Evolutionary conservation across 2,888 invertebrate genomes (phyloP).

Genomic region (Celastrina argiolus): DNA sequence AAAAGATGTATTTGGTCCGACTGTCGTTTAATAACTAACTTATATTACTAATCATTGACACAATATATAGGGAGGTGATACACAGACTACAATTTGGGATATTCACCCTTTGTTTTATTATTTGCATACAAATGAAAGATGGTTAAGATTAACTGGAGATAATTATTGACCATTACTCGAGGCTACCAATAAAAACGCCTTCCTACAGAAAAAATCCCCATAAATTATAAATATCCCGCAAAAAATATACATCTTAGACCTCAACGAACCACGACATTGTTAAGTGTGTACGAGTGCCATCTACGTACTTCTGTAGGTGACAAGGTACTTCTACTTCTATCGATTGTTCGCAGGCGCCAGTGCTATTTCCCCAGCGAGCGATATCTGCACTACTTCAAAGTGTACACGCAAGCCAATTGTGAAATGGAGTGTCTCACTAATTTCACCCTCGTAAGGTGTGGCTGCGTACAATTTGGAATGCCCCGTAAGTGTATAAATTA

Average conservation of each 20-base stretch:
- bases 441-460: constrained; percentile 79
- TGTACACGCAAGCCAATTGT: constrained; percentile 85
- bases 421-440: constrained; percentile 85
- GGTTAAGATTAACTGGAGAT: too few species aligned
- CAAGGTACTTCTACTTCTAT: neutral
- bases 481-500: constrained; percentile 65
- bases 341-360: constrained; percentile 70
- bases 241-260: neutral
- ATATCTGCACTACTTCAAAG: constrained; percentile 80
- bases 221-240: too few species aligned
- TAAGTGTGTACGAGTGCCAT: constrained; percentile 7
- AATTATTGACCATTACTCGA: too few species aligned
- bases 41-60: too few species aligned
- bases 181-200: too few species aligned
- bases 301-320: neutral
- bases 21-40: too few species aligned
- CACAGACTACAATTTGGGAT: too few species aligned
- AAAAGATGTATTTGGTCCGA: too few species aligned
- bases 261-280: neutral
- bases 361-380: constrained; percentile 84
- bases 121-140: too few species aligned
- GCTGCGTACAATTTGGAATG: constrained; percentile 85
- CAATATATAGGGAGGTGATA: too few species aligned
- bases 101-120: too few species aligned
- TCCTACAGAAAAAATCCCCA: too few species aligned